Evolutionary conservation across 2,888 invertebrate genomes (phyloP).

Genomic region (Epinotia ramella): DNA sequence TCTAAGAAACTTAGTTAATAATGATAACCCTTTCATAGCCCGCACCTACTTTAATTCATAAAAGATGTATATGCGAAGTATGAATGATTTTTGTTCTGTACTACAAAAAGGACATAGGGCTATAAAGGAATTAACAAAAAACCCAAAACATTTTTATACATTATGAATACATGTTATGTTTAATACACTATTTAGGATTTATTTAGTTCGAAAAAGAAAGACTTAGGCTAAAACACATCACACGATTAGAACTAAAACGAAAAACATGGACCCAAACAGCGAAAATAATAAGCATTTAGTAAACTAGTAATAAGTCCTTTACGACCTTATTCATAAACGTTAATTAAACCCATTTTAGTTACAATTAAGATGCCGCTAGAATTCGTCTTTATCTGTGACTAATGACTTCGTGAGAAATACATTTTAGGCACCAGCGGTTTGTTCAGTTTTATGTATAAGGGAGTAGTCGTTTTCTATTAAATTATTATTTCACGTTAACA

Average conservation of each 20-base stretch:
- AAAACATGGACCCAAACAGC: conserved; percentile 17
- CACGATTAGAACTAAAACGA: conserved; percentile 9
- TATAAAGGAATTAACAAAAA: not conserved
- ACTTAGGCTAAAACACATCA: conserved; percentile 14
- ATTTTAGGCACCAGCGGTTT: no score
- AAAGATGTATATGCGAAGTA: not conserved
- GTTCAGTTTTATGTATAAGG: no score
- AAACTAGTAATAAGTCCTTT: not conserved
- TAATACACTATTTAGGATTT: not conserved
- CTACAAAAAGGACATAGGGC: not conserved
- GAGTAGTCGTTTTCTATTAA: no score
- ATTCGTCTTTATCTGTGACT: no score
- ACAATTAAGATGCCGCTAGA: no score
- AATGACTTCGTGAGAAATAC: no score
- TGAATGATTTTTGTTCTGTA: not conserved
- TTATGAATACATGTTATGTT: not conserved
- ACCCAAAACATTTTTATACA: not conserved
- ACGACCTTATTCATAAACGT: no score
- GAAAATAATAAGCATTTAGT: conserved; percentile 26
- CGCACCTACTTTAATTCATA: not conserved
- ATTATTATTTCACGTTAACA: no score
- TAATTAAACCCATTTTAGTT: no score
- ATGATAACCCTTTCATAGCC: not conserved
- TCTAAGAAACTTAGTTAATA: not conserved
- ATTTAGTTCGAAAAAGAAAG: not conserved